Conservation (phyloP, 2,797 vertebrate species). For the Cygnus olor region DNA sequence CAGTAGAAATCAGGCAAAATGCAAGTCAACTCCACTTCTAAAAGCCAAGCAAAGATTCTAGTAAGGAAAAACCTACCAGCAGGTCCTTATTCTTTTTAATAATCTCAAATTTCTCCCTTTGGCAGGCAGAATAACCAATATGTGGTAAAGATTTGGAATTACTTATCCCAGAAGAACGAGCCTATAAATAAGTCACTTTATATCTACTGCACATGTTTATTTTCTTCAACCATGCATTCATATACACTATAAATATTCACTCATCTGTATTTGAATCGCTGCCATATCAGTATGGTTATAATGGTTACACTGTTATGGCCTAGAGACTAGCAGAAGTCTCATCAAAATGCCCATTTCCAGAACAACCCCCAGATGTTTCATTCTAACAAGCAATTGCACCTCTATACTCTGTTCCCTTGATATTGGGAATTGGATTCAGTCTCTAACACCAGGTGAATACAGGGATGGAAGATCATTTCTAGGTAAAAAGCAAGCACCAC, state of each 20-base stretch:
- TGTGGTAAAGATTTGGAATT: background rate
- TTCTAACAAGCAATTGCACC: background rate
- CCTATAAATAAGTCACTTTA: conserved; percentile 13
- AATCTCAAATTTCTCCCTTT: background rate
- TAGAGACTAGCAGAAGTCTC: background rate
- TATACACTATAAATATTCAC: background rate
- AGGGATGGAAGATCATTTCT: background rate
- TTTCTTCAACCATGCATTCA: background rate
- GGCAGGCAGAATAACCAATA: conserved; percentile 19
- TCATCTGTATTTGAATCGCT: background rate
- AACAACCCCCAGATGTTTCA: background rate
- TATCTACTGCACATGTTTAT: background rate
- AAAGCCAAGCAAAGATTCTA: conserved; percentile 7
- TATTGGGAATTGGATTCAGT: background rate
- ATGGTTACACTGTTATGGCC: background rate
- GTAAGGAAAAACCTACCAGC: background rate
- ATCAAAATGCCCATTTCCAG: background rate
- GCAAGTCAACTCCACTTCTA: background rate
- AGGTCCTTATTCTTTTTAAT: background rate
- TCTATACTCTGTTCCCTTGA: background rate
- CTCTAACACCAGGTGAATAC: background rate
- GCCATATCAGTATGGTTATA: background rate
- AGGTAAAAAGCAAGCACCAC: background rate
- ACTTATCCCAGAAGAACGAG: background rate
- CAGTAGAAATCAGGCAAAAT: background rate